A percentile compares a stretch with the other conserved stretches of the same genome.
Evolutionary conservation across 2,888 invertebrate species (phyloP).

Genomic region (Spisula subtruncata): DNA sequence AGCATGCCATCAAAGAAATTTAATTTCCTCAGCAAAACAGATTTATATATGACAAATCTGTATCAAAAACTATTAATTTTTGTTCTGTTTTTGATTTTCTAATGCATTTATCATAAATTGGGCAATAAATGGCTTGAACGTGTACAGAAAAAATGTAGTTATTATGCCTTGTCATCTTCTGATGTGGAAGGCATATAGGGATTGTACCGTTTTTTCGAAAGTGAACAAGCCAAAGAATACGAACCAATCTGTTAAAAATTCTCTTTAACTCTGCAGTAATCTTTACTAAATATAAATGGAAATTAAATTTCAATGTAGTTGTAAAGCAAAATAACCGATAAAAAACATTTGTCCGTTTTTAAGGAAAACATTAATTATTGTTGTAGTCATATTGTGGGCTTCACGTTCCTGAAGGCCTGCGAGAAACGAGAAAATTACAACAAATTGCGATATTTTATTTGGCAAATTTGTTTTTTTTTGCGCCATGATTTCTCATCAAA

Average conservation of each 20-base stretch:
- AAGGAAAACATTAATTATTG: conserved; percentile 16
- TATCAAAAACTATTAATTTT: not conserved
- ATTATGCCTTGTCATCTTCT: no score
- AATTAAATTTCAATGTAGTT: conserved; percentile 10
- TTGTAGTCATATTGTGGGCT: conserved; percentile 8
- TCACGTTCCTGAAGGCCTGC: not conserved
- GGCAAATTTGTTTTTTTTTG: conserved; percentile 1
- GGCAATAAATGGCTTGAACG: not conserved
- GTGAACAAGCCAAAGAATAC: no score
- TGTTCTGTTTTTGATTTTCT: not conserved
- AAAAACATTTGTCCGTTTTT: not conserved
- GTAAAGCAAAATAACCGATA: not conserved
- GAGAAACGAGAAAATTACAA: conserved; percentile 5
- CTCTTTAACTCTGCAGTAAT: not conserved
- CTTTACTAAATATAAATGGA: not conserved
- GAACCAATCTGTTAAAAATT: no score
- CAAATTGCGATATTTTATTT: not conserved
- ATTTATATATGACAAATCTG: not conserved
- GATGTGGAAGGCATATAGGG: no score
- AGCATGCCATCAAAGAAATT: not conserved
- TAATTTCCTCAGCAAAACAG: not conserved
- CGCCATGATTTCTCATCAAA: conserved; percentile 23
- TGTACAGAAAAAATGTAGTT: not conserved
- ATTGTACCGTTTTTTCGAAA: no score
- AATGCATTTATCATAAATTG: not conserved